A percentile compares a stretch with the other conserved stretches of the same genome.
Conservation (phyloP, 2,888 invertebrate genomes). For the Uropetala carovei region DNA sequence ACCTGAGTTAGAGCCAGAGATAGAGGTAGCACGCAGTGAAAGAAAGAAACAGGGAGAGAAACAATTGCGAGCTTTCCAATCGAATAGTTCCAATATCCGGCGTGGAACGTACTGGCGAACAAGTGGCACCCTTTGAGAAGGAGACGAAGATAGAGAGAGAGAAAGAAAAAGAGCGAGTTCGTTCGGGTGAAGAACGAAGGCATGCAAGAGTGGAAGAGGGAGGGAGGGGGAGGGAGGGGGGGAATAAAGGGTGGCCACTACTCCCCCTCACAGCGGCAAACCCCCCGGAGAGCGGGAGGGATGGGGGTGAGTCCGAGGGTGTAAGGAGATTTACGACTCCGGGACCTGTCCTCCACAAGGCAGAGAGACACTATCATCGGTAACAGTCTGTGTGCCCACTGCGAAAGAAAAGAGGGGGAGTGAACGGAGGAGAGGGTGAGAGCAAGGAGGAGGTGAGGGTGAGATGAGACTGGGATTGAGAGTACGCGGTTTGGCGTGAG, state of each 20-base stretch:
- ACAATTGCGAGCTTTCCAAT: constrained; percentile 63
- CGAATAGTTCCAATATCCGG: constrained; percentile 63
- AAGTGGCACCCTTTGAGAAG: constrained; percentile 51
- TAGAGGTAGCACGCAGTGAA: background rate
- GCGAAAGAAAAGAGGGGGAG: background rate
- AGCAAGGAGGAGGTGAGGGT: background rate
- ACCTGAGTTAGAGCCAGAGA: background rate
- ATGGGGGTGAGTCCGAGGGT: constrained; percentile 34
- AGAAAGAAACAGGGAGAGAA: background rate
- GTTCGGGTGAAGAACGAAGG: background rate
- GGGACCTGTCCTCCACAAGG: constrained; percentile 56
- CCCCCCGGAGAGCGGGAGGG: constrained; percentile 25
- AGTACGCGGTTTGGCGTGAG: too few relatives aligned
- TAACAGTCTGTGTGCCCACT: constrained; percentile 46
- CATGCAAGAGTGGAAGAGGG: background rate
- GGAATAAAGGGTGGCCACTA: constrained; percentile 14
- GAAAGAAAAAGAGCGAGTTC: background rate
- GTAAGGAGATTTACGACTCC: constrained; percentile 55
- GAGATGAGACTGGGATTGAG: background rate
- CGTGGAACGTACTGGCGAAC: constrained; percentile 35
- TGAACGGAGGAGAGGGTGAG: too few relatives aligned
- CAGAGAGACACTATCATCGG: constrained; percentile 55
- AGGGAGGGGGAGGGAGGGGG: background rate
- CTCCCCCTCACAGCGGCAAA: background rate
- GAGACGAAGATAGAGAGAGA: background rate